Base-by-base conservation (phyloP, 2,797 vertebrate genomes). In the Rhadinocentrus ornatus region DNA sequence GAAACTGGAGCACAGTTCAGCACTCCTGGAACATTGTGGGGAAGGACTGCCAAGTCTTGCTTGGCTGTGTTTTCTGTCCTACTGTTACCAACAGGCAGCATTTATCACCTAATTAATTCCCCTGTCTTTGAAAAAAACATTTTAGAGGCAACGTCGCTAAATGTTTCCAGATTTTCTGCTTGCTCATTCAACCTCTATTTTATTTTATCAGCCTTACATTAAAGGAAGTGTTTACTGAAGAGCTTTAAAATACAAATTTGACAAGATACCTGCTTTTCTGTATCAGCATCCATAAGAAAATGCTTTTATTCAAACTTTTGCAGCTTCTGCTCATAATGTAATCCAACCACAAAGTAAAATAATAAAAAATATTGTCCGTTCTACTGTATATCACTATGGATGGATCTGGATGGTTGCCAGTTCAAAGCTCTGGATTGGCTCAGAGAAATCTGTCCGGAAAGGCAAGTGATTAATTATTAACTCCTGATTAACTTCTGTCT, bases 1-100 rank as follows among this genome's bases (percentile, higher is more conserved):
- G 89, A 89, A 90, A 91, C 87, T 84, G 62, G 78, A 91, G 88
- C 86, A 67, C 82, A 73, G 84, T 83, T 91, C 77, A 85, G 68
- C 78, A 66, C 86, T 89, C 61, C 62, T 74, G 84, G 86, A 92
- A 88, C 86, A 69, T 67, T 67, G 66, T n/a, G 44, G 67, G 56
- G 75, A 65, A 50, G 35, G 46, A 34, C 63, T 63, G 86, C 86
- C 91, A 92, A 87, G 73, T 84, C 58, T 63, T 22, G 50, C 75
- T 86, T 53, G 69, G 65, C 84, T 77, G 61, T 67, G 62, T 73
- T 89, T 88, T 82, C 81, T 79, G 69, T 88, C 78, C 82, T 57
- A 69, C 72, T 77, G 71, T 71, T 82, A 86, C 86, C 82, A 89
- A 87, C 73, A 81, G 80, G 83, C 75, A 79, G 78, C 86, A 86